These are phyloP conservation scores for Echeneis naucrates DNA, from an alignment of 2,797 vertebrate species.

Conservation along the genomic window DNA sequence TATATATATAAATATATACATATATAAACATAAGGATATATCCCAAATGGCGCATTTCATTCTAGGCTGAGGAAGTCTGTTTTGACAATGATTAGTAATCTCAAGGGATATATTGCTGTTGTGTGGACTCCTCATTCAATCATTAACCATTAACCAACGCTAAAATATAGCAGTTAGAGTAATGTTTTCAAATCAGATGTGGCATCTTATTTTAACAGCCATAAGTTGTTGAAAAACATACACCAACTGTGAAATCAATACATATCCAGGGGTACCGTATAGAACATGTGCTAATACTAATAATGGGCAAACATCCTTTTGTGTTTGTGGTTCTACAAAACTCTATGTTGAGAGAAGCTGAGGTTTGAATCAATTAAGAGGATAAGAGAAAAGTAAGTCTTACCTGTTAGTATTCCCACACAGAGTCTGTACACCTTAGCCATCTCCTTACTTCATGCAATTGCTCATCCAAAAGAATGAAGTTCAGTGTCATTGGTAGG, in stretches of 20 bases:
- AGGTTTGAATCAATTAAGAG: not conserved
- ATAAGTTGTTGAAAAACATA: slow-evolving; percentile 21
- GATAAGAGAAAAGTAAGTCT: slow-evolving; percentile 19
- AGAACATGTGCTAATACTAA: not conserved
- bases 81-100: slow-evolving; percentile 28
- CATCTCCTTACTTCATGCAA: slow-evolving; percentile 69
- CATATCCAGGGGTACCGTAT: not conserved
- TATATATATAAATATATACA: too few species aligned
- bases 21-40: not conserved
- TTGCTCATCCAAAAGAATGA: slow-evolving; percentile 39
- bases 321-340: not conserved
- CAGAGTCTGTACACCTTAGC: slow-evolving; percentile 60
- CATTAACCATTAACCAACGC: slow-evolving; percentile 62
- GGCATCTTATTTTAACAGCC: slow-evolving; percentile 7
- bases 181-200: not conserved
- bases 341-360: not conserved
- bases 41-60: not conserved
- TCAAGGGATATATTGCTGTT: slow-evolving; percentile 17
- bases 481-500: slow-evolving; percentile 39
- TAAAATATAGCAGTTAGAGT: not conserved
- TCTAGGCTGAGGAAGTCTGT: slow-evolving; percentile 1
- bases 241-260: slow-evolving; percentile 1
- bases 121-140: slow-evolving; percentile 44
- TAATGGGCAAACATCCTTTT: not conserved
- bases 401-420: slow-evolving; percentile 73